Conservation (phyloP, 2,888 invertebrate genomes). For the Ectemnius cavifrons region DNA sequence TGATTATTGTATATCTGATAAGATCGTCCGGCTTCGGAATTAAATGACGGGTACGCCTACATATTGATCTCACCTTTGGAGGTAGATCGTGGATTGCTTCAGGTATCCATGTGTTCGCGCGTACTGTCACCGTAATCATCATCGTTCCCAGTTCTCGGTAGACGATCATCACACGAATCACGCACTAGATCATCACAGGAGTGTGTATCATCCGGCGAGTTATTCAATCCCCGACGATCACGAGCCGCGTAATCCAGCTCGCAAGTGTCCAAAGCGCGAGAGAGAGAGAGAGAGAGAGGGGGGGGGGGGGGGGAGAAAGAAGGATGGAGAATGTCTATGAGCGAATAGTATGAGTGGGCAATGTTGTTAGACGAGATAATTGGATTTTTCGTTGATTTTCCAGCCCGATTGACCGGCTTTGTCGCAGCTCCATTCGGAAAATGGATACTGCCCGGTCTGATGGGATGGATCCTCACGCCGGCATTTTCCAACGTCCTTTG, state of each 20-base stretch:
- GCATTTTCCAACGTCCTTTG: constrained; percentile 62
- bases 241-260: no score
- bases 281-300: no score
- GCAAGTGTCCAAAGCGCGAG: constrained; percentile 10
- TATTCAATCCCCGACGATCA: no score
- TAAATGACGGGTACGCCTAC: background rate
- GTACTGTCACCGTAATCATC: constrained; percentile 49
- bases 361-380: background rate
- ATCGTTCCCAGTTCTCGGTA: constrained; percentile 12
- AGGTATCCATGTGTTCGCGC: constrained; percentile 50
- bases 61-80: constrained; percentile 33
- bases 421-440: constrained; percentile 24
- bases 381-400: constrained; percentile 1
- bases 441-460: constrained; percentile 35
- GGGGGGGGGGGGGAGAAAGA: no score
- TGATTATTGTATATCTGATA: no score
- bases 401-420: background rate
- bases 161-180: constrained; percentile 29
- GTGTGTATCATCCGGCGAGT: no score
- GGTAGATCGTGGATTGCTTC: constrained; percentile 28
- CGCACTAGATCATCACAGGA: constrained; percentile 41
- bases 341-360: background rate
- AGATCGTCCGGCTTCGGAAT: no score
- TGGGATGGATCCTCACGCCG: constrained; percentile 55
- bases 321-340: background rate